phyloP scores from a whole-genome alignment of 2,113 vertebrate species.

The Fulica atra region DNA sequence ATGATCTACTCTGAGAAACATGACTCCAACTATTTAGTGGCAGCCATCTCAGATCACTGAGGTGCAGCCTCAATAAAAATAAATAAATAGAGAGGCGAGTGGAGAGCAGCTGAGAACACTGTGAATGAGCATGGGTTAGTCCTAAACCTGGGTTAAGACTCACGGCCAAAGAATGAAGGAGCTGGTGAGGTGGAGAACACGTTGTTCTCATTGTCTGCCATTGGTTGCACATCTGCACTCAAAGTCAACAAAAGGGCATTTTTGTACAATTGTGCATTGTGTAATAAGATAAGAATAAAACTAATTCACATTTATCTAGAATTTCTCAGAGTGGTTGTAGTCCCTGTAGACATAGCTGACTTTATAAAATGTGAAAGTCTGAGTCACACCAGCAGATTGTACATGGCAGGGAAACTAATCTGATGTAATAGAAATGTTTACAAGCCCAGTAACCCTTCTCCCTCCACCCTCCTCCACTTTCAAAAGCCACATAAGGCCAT shows the following conservation, averaged over 20 bases:
- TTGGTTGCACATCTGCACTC: slow-evolving; percentile 42
- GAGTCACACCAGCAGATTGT: slow-evolving; percentile 66
- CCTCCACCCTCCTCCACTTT: slow-evolving; percentile 34
- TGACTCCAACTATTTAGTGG: neutral
- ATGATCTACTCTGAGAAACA: neutral
- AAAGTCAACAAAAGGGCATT: slow-evolving; percentile 51
- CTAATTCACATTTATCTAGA: slow-evolving; percentile 58
- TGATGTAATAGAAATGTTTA: slow-evolving; percentile 73
- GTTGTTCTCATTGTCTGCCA: slow-evolving; percentile 39
- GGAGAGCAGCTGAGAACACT: neutral
- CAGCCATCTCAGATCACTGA: neutral
- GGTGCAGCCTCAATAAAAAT: neutral
- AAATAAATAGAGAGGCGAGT: neutral
- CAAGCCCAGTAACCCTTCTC: slow-evolving; percentile 61
- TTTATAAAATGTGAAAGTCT: slow-evolving; percentile 58
- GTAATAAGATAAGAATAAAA: slow-evolving; percentile 56
- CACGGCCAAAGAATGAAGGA: slow-evolving; percentile 16
- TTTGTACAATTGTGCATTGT: slow-evolving; percentile 44
- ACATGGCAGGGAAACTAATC: slow-evolving; percentile 57
- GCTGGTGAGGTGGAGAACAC: neutral
- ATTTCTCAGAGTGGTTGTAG: slow-evolving; percentile 39
- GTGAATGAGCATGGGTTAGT: neutral
- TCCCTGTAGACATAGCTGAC: slow-evolving; percentile 49
- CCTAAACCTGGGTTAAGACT: slow-evolving; percentile 1
- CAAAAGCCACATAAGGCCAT: slow-evolving; percentile 60